Evolutionary conservation across 2,888 invertebrate genomes (phyloP).

Genomic region (Caenorhabditis parvicauda): DNA sequence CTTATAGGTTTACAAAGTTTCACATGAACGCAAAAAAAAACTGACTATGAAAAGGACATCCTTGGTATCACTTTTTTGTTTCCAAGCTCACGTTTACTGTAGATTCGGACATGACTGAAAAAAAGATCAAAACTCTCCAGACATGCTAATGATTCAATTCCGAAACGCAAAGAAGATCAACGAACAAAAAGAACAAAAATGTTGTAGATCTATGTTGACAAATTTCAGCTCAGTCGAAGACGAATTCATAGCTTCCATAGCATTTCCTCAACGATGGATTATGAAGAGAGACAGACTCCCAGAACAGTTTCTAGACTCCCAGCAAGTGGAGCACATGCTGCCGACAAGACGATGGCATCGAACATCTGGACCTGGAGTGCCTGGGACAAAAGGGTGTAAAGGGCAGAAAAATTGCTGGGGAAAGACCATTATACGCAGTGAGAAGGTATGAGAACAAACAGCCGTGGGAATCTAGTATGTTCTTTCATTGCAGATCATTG

Average conservation of each 20-base stretch:
- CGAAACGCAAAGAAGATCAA: too few relatives aligned
- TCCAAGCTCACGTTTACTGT: too few relatives aligned
- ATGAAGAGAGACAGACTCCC: slow-evolving; percentile 25
- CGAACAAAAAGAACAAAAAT: too few relatives aligned
- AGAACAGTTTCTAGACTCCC: slow-evolving; percentile 13
- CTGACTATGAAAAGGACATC: too few relatives aligned
- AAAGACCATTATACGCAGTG: slow-evolving; percentile 23
- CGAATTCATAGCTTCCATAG: slow-evolving; percentile 15
- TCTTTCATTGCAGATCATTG: not conserved
- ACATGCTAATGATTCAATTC: too few relatives aligned
- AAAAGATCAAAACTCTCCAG: too few relatives aligned
- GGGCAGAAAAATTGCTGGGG: slow-evolving; percentile 25
- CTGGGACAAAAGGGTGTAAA: slow-evolving; percentile 13
- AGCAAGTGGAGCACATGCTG: slow-evolving; percentile 16
- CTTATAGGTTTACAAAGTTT: too few relatives aligned
- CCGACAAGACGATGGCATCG: slow-evolving; percentile 25
- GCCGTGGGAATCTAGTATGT: not conserved
- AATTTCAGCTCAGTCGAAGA: slow-evolving; percentile 13
- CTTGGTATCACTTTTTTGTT: too few relatives aligned
- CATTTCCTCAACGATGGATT: slow-evolving; percentile 28
- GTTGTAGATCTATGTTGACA: too few relatives aligned
- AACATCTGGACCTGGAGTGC: slow-evolving; percentile 19
- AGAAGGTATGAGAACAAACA: slow-evolving; percentile 7
- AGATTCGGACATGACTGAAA: too few relatives aligned
- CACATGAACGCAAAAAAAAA: too few relatives aligned